phyloP scores from a whole-genome alignment of 2,888 invertebrate species.

The Dascillus cervinus region DNA sequence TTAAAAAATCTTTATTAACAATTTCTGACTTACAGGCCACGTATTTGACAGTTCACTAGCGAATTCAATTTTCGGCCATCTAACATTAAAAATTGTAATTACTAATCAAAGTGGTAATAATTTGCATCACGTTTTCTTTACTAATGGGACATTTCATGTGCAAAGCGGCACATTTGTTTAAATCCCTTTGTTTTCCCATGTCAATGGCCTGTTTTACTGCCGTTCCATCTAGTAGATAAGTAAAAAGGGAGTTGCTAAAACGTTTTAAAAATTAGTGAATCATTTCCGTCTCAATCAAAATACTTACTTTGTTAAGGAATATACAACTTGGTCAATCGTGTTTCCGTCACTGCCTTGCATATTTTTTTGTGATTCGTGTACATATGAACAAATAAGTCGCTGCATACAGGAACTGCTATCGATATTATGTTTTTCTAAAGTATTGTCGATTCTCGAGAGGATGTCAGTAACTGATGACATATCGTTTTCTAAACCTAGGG shows the following conservation, averaged over 20 bases:
- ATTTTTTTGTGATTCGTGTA: slow-evolving; percentile 61
- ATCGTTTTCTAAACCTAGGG: slow-evolving; percentile 38
- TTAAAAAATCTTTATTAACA: not conserved
- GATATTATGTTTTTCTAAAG: slow-evolving; percentile 60
- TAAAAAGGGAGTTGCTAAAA: slow-evolving; percentile 60
- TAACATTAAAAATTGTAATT: slow-evolving; percentile 17
- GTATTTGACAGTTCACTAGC: slow-evolving; percentile 8
- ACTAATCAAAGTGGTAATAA: slow-evolving; percentile 61
- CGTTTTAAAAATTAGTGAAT: no score
- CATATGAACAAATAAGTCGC: slow-evolving; percentile 62
- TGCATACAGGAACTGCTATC: slow-evolving; percentile 67
- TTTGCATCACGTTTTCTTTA: slow-evolving; percentile 57
- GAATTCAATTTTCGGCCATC: slow-evolving; percentile 1
- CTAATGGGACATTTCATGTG: slow-evolving; percentile 63
- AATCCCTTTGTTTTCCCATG: slow-evolving; percentile 49
- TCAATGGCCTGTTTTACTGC: slow-evolving; percentile 62
- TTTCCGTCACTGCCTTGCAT: slow-evolving; percentile 54
- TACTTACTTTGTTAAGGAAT: slow-evolving; percentile 54
- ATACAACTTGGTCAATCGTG: slow-evolving; percentile 55
- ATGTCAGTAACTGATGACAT: slow-evolving; percentile 54
- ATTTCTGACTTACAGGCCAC: no score
- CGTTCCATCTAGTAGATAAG: slow-evolving; percentile 64
- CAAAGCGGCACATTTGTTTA: slow-evolving; percentile 51
- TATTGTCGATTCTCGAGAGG: slow-evolving; percentile 57
- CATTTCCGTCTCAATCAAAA: not conserved